Evolutionary conservation across 2,113 vertebrate genomes (phyloP).

Genomic region (Xyliphius kryptos): DNA sequence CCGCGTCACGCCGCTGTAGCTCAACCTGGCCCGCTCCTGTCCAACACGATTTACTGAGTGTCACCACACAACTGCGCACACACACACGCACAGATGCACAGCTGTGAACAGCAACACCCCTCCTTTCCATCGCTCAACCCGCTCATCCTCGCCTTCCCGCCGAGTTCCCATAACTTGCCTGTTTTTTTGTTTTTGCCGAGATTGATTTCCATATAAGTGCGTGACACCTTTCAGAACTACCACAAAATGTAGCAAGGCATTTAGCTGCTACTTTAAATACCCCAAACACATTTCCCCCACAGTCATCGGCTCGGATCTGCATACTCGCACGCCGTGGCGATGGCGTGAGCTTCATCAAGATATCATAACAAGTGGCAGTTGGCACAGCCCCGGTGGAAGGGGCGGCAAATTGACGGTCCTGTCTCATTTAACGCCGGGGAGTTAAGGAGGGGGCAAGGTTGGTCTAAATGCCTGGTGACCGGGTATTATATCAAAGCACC

Average conservation of each 20-base stretch:
- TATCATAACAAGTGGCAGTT: conserved; percentile 30
- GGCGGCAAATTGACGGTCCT: conserved; percentile 41
- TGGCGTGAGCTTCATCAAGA: conserved; percentile 13
- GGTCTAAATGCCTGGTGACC: conserved; percentile 39
- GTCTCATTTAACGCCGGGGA: conserved; percentile 36
- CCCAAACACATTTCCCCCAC: not conserved
- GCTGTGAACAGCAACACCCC: conserved; percentile 20
- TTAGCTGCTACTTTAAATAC: not conserved
- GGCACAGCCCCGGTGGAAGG: conserved; percentile 18
- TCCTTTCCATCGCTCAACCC: conserved; percentile 18
- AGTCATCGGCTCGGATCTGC: not conserved
- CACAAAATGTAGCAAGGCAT: conserved; percentile 2
- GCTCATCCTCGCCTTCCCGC: conserved; percentile 12
- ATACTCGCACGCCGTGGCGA: not conserved
- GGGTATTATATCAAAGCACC: conserved; percentile 41
- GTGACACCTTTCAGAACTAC: not conserved
- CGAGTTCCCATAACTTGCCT: conserved; percentile 9
- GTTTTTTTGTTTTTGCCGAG: not conserved
- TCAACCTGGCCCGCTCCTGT: conserved; percentile 76
- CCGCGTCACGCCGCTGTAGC: conserved; percentile 77
- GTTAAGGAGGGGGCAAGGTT: conserved; percentile 27
- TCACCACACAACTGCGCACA: conserved; percentile 53
- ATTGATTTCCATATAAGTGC: not conserved
- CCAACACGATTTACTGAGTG: conserved; percentile 76
- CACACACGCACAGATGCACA: conserved; percentile 18